phyloP scores from a whole-genome alignment of 2,113 vertebrate species.

The Morone chrysops region DNA sequence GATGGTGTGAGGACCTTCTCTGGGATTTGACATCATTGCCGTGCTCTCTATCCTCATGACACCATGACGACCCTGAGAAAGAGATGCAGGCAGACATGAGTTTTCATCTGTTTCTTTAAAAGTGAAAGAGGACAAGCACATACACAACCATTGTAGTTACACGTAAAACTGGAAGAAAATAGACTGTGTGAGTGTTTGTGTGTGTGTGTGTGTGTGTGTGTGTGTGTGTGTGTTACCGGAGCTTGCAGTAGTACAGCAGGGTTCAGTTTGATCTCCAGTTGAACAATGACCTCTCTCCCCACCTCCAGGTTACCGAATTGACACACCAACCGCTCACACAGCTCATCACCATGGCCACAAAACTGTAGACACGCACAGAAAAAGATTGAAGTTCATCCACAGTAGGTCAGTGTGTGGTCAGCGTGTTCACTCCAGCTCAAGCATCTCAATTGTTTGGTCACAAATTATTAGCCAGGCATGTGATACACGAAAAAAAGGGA shows the following conservation, averaged over 20 bases:
- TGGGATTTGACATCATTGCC: constrained; percentile 81
- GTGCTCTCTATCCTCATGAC: constrained; percentile 85
- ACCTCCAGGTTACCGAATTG: constrained; percentile 90
- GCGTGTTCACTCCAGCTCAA: not conserved
- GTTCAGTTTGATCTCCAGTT: constrained; percentile 88
- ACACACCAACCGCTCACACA: constrained; percentile 89
- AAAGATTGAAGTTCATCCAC: not conserved
- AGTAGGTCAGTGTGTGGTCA: not conserved
- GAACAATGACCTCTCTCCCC: constrained; percentile 88
- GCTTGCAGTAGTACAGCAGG: constrained; percentile 85
- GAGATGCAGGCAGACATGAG: constrained; percentile 3
- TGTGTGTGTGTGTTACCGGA: constrained; percentile 64
- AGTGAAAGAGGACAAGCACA: too few relatives aligned
- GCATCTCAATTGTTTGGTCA: not conserved
- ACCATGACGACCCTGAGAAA: constrained; percentile 87
- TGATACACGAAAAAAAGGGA: too few relatives aligned
- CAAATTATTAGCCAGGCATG: too few relatives aligned
- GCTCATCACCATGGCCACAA: constrained; percentile 85
- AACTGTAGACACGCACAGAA: constrained; percentile 80
- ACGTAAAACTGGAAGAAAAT: too few relatives aligned
- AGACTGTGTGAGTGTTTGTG: too few relatives aligned
- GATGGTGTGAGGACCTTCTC: constrained; percentile 82
- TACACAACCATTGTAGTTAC: too few relatives aligned
- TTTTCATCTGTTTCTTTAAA: not conserved
- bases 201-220: constrained; percentile 8